phyloP scores from a whole-genome alignment of 2,797 vertebrate genomes.

The Decapterus maruadsi region DNA sequence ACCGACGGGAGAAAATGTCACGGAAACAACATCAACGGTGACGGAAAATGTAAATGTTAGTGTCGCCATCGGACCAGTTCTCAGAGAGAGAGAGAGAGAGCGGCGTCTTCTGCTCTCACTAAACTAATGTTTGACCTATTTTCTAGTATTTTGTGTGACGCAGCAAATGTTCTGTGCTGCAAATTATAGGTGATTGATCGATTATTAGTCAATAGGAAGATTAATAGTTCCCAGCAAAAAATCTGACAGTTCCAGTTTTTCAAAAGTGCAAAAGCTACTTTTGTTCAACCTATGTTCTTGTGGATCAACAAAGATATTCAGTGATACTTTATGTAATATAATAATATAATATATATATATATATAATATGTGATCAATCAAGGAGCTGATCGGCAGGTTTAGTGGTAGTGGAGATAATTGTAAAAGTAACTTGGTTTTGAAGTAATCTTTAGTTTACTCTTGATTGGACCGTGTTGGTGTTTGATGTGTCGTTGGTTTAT shows the following conservation, averaged over 20 bases:
- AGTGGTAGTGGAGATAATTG: background rate
- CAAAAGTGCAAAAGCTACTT: background rate
- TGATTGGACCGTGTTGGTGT: background rate
- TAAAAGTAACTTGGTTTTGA: background rate
- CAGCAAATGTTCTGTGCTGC: background rate
- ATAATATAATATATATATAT: too few species aligned
- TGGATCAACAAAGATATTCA: too few species aligned
- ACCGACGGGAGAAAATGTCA: constrained; percentile 16
- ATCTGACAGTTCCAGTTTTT: background rate
- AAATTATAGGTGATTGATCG: background rate
- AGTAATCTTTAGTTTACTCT: background rate
- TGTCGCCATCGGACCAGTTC: too few species aligned
- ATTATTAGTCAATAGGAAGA: background rate
- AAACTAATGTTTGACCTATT: background rate
- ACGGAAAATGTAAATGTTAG: background rate
- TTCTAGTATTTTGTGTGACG: background rate
- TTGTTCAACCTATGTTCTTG: too few species aligned
- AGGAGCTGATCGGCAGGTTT: background rate
- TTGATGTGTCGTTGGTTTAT: background rate
- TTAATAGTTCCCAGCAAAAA: background rate
- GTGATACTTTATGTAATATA: too few species aligned
- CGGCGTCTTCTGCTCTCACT: background rate
- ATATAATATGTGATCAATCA: background rate
- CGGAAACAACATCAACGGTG: background rate
- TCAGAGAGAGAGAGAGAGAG: too few species aligned